phyloP scores from a whole-genome alignment of 2,888 invertebrate species.

The Cataglyphis rosenhaueri region DNA sequence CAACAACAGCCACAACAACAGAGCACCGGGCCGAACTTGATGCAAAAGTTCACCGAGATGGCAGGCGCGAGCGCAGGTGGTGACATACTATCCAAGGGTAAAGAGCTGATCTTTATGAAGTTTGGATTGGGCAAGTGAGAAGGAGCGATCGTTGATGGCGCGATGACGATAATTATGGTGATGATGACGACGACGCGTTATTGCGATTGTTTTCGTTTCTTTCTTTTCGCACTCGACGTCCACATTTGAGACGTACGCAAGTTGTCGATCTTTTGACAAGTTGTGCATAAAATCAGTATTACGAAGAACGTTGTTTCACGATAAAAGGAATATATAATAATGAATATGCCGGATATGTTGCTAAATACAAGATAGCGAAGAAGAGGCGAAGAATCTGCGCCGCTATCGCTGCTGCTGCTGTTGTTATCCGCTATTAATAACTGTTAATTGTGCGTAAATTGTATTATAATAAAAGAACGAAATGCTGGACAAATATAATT shows the following conservation, averaged over 20 bases:
- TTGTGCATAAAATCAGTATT: conserved; percentile 59
- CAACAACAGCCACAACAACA: conserved; percentile 84
- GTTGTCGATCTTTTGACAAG: conserved; percentile 13
- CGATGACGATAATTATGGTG: conserved; percentile 37
- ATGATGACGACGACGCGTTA: conserved; percentile 18
- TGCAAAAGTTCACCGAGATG: conserved; percentile 96
- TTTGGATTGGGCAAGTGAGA: conserved; percentile 91
- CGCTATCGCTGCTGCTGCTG: conserved; percentile 72
- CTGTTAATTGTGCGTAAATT: conserved; percentile 50
- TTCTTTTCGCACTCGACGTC: conserved; percentile 1
- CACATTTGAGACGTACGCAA: conserved; percentile 9
- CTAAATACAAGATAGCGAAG: neutral
- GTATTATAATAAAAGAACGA: conserved; percentile 45
- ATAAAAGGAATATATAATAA: neutral
- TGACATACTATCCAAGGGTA: conserved; percentile 96
- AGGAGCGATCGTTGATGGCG: conserved; percentile 64
- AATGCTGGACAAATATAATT: conserved; percentile 7
- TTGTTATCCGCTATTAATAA: conserved; percentile 63
- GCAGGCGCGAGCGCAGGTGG: conserved; percentile 92
- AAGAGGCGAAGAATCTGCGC: conserved; percentile 54
- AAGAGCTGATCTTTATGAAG: conserved; percentile 97
- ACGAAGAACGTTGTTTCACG: conserved; percentile 43
- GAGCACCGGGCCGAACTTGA: conserved; percentile 90
- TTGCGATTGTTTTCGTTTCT: conserved; percentile 20
- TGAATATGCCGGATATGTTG: neutral